Conservation (phyloP, 2,113 vertebrate species). For the Gyps fulvus region DNA sequence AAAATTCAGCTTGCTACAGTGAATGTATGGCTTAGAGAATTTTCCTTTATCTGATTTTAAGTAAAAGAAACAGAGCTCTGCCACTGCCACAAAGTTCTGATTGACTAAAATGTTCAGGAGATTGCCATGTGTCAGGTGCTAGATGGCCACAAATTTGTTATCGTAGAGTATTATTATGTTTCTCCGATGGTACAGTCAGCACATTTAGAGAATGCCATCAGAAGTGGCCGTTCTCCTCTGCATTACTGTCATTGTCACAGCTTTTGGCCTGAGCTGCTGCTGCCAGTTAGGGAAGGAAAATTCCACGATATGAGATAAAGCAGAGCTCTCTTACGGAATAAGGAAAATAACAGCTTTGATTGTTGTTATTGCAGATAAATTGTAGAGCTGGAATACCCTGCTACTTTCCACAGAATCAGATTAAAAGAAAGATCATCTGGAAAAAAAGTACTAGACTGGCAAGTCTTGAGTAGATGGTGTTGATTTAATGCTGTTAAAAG, state of each 20-base stretch:
- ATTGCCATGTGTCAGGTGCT: neutral
- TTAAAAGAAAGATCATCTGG: slow-evolving; percentile 44
- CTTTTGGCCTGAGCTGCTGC: neutral
- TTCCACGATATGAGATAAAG: neutral
- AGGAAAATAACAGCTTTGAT: neutral
- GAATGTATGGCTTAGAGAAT: neutral
- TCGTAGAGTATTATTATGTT: neutral
- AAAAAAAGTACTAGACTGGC: slow-evolving; percentile 5
- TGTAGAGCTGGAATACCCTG: neutral
- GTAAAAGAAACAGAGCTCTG: neutral
- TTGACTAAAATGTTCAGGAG: neutral
- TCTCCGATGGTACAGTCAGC: neutral
- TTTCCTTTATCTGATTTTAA: neutral
- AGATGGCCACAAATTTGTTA: neutral
- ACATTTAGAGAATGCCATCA: neutral
- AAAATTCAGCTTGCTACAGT: neutral
- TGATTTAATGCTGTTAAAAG: slow-evolving; percentile 48
- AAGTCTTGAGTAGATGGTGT: neutral
- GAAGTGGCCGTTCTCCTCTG: neutral
- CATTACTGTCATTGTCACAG: neutral
- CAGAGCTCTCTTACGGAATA: neutral
- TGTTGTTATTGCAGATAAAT: slow-evolving; percentile 13
- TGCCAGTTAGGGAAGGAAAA: neutral
- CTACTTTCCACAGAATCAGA: slow-evolving; percentile 32
- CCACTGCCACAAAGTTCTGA: neutral